A percentile compares a stretch with the other conserved stretches of the same genome.
Conservation (phyloP, 1,140 invertebrate genomes). For the Pentalonia nigronervosa region DNA sequence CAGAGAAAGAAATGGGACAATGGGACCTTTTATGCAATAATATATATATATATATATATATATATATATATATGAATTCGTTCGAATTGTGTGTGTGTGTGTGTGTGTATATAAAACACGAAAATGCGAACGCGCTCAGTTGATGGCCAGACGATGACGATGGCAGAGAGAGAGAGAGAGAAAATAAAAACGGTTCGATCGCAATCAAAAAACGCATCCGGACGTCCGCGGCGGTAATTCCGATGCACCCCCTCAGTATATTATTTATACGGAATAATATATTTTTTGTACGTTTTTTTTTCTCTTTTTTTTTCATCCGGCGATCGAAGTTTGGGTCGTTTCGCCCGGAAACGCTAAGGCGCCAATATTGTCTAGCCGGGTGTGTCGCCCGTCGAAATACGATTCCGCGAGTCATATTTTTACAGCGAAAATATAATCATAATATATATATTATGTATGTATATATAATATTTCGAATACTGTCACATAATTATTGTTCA, state of each 20-base stretch:
- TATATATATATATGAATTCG: background rate
- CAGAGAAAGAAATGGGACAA: background rate
- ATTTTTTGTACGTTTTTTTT: background rate
- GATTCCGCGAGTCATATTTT: background rate
- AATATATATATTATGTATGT: too few species aligned
- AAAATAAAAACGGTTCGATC: background rate
- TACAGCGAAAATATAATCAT: background rate
- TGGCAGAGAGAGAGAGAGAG: background rate
- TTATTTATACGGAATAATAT: background rate
- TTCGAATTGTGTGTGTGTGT: too few species aligned
- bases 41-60: conserved; percentile 1
- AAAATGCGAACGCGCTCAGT: background rate
- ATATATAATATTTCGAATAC: background rate
- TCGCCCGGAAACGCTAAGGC: background rate
- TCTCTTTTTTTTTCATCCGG: background rate
- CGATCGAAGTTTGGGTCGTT: background rate
- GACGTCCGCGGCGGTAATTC: conserved; percentile 19
- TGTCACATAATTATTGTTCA: background rate
- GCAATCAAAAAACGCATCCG: conserved; percentile 15
- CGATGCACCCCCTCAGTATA: background rate
- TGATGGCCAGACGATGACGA: background rate
- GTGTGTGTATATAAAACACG: background rate
- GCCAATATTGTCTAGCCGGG: conserved; percentile 5
- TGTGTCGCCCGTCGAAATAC: background rate
- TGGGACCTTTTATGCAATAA: conserved; percentile 27